A percentile compares a stretch with the other conserved stretches of the same genome.
phyloP scores from a whole-genome alignment of 1,140 invertebrate genomes.

The Conopomorpha cramerella region DNA sequence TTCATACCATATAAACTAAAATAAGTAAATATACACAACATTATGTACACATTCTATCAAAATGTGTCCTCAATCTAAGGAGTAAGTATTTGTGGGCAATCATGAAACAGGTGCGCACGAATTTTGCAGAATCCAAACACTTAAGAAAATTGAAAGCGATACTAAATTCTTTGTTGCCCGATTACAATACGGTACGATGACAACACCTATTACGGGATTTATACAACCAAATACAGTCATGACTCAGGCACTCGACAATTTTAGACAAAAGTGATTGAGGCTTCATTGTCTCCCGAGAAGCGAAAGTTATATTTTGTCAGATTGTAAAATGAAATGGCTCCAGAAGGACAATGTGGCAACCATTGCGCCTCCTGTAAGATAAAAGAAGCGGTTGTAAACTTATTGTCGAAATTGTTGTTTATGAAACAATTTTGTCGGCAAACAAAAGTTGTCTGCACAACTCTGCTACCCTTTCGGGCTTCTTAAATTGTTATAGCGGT shows the following conservation, averaged over 20 bases:
- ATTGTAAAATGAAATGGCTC: conserved; percentile 28
- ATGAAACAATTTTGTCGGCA: conserved; percentile 45
- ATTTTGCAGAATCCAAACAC: too few relatives aligned
- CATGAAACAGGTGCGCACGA: too few relatives aligned
- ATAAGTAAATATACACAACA: too few relatives aligned
- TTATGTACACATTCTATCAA: too few relatives aligned
- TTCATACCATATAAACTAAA: too few relatives aligned
- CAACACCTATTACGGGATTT: too few relatives aligned
- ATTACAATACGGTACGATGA: too few relatives aligned
- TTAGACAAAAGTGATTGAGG: neutral
- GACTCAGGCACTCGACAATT: neutral
- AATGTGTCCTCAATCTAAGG: too few relatives aligned
- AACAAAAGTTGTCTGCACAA: conserved; percentile 49
- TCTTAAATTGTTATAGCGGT: conserved; percentile 53
- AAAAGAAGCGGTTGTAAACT: conserved; percentile 49
- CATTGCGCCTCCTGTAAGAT: conserved; percentile 10
- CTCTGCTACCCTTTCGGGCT: conserved; percentile 42
- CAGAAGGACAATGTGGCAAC: conserved; percentile 22
- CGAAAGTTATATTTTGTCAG: conserved; percentile 27
- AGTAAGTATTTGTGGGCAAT: too few relatives aligned
- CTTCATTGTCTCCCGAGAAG: conserved; percentile 11
- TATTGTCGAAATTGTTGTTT: conserved; percentile 51
- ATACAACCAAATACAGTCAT: too few relatives aligned
- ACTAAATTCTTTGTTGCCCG: too few relatives aligned
- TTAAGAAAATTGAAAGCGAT: too few relatives aligned